A percentile compares a stretch with the other conserved stretches of the same genome.
Evolutionary conservation across 2,113 vertebrate species (phyloP).

Genomic region (Pluvialis apricaria): DNA sequence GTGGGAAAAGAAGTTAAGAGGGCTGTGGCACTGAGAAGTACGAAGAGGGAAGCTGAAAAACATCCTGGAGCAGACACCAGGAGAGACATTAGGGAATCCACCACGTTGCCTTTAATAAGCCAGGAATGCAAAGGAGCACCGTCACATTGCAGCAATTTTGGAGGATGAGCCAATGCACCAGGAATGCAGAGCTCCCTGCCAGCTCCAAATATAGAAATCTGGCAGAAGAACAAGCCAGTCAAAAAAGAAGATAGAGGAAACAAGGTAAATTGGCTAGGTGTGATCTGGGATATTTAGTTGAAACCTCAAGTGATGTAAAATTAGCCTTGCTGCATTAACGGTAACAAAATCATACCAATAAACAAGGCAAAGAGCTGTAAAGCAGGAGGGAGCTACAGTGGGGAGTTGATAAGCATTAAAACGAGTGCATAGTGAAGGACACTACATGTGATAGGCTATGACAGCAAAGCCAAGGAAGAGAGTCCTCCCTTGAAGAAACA

Average conservation of each 20-base stretch:
- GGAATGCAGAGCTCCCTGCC: not conserved
- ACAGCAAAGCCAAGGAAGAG: not conserved
- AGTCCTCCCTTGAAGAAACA: not conserved
- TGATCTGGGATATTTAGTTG: not conserved
- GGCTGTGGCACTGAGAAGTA: not conserved
- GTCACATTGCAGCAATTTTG: not conserved
- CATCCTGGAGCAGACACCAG: not conserved
- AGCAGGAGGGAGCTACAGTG: not conserved
- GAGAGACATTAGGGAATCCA: not conserved
- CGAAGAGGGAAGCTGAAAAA: not conserved
- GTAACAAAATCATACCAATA: not conserved
- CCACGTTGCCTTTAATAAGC: not conserved
- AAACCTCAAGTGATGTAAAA: not conserved
- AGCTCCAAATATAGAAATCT: not conserved
- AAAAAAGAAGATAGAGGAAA: not conserved
- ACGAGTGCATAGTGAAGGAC: not conserved
- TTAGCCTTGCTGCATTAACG: not conserved
- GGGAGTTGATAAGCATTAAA: not conserved
- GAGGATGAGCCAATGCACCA: not conserved
- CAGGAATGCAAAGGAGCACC: not conserved
- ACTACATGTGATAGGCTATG: no score
- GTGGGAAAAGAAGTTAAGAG: not conserved
- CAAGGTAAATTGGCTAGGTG: not conserved
- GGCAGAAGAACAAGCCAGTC: not conserved
- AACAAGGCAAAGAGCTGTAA: not conserved